phyloP scores from a whole-genome alignment of 1,140 invertebrate species.

The Ceratosolen fusciceps region DNA sequence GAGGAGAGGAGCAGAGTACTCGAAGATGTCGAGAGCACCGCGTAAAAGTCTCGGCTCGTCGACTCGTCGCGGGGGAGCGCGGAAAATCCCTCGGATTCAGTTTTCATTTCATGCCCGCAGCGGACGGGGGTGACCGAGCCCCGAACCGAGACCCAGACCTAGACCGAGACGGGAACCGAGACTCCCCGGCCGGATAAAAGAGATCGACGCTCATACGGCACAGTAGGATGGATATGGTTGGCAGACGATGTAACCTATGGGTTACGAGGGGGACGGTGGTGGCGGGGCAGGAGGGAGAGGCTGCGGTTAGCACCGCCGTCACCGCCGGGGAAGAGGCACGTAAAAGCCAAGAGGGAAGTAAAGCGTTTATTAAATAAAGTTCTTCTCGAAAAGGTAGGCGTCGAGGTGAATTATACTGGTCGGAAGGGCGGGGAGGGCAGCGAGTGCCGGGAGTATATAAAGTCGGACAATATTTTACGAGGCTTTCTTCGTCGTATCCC shows the following conservation, averaged over 20 bases:
- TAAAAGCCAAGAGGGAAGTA: neutral
- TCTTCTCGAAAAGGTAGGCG: neutral
- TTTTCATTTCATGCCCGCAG: constrained; percentile 17
- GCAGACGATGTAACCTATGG: too few relatives aligned
- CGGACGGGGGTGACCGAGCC: too few relatives aligned
- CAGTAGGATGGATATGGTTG: too few relatives aligned
- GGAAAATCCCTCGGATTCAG: constrained; percentile 46
- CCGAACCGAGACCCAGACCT: too few relatives aligned
- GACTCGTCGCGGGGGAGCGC: constrained; percentile 17
- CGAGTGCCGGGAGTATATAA: neutral
- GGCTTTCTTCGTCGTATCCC: neutral
- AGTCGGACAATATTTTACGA: neutral
- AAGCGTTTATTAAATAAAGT: neutral
- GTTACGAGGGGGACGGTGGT: too few relatives aligned
- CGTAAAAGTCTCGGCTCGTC: constrained; percentile 33
- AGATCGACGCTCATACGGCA: too few relatives aligned
- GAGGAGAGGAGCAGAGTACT: too few relatives aligned
- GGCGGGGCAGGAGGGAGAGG: too few relatives aligned
- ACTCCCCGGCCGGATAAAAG: too few relatives aligned
- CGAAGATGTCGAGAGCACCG: neutral
- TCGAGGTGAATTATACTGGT: neutral
- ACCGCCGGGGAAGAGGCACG: neutral
- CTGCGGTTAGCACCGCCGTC: neutral
- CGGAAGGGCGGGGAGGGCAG: too few relatives aligned
- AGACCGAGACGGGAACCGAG: too few relatives aligned